Evolutionary conservation across 2,888 invertebrate species (phyloP), one percentile per base, ranked within the genome.

Genomic region (Cephonodes hylas): DNA sequence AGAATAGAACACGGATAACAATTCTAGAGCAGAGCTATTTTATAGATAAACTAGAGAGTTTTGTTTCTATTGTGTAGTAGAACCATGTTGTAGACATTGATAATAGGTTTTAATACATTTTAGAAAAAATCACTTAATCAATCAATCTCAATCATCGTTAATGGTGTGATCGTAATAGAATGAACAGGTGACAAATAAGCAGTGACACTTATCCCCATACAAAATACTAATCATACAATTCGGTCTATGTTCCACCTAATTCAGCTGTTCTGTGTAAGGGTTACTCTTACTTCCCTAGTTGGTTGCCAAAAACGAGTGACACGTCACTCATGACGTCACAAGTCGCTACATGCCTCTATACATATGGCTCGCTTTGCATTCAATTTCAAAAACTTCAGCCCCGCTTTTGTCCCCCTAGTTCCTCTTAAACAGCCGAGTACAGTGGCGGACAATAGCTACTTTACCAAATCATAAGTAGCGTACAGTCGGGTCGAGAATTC

Each of bases 401-500:
- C 63, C 48, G 48, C 67, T 70, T 38, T 62, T 66, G 64, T 64
- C 64, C 61, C 56, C 59, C 61, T 65, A 69, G 67, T 38, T 38
- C 66, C 20, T 20, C 10, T 44, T 20, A 20, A 44, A 20, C 44
- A 27, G 20, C 18, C 18, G 27, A 31, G 38, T 60, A 42, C 48
- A 60, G 8, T 70, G 60, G 59, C 68, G 66, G 65, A 66, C 74
- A 69, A 61, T 72, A 72, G 77, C 80, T 75, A 74, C 76, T 81
- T 78, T 81, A 77, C 79, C 79, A 85, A 86, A 88, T 87, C 88
- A 88, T 89, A 89, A 88, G 86, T 81, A 79, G 68, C 66, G 66
- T 70, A 73, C 77, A 74, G 81, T 78, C 76, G 88, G 82, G 88
- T 88, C 87, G 90, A 88, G 90, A 85, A 89, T 91, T 89, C 89